Evolutionary conservation across 2,113 vertebrate genomes (phyloP), one percentile per base, ranked within the genome.

Genomic region (Glaucomys volans): DNA sequence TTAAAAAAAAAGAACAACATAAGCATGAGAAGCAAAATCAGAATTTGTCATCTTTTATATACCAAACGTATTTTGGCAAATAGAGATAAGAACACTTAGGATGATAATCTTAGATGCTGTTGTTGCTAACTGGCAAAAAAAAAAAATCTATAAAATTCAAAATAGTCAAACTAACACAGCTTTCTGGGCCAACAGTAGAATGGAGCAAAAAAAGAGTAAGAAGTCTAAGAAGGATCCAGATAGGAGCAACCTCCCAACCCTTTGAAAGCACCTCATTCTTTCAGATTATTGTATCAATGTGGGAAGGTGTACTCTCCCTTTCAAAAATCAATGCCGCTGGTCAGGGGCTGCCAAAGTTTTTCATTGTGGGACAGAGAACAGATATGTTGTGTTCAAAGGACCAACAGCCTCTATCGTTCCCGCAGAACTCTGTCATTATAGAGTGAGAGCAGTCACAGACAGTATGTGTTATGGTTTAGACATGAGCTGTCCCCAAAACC

Each of bases 51-150:
- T 72, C 10, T 12, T 57, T 87, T 76, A 44, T 66, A 85, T 69
- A 74, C 35, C 20, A 62, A 84, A 72, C n/a, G n/a, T 44, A 37
- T 71, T 59, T 95, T 94, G 76, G 14, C 28, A 83, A 92, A 81
- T 17, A 90, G 18, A 47, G 26, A 22, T 8, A 35, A 7, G 85
- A 91, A 52, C 12, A 72, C 0, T 64, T 64, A 47, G 42, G 5
- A 69, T 42, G 26, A 76, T 42, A 74, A 88, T 79, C 35, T 85
- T 16, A 80, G 7, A 26, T 67, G 5, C 71, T 87, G 2, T 47
- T 74, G 8, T 84, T n/a, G n/a, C n/a, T 75, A 59, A 90, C 75
- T 10, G 40, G 11, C 67, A 79, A 47, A 87, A 74, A 28, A 52
- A 62, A 82, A 52, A 72, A 74, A 5, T 28, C 32, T 52, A 32